phyloP scores from a whole-genome alignment of 1,140 invertebrate species.

The Pollicipes pollicipes region DNA sequence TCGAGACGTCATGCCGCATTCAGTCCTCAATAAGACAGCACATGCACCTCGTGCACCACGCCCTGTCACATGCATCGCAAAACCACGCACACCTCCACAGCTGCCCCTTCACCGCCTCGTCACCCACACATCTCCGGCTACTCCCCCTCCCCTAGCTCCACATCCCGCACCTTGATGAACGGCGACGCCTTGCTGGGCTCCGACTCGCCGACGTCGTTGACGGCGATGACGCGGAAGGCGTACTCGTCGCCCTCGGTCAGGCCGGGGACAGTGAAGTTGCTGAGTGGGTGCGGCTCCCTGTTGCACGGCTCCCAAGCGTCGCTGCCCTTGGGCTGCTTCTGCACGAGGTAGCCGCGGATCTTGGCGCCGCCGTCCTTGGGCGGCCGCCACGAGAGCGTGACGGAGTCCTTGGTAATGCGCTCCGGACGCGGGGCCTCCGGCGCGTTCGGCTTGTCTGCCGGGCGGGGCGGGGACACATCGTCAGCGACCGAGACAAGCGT shows the following conservation, averaged over 20 bases:
- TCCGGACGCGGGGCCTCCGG: constrained; percentile 87
- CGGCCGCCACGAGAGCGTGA: constrained; percentile 86
- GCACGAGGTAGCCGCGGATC: constrained; percentile 83
- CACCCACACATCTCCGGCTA: constrained; percentile 29
- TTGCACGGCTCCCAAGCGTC: constrained; percentile 67
- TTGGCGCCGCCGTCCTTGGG: constrained; percentile 89
- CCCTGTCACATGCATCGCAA: too few relatives aligned
- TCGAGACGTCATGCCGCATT: too few relatives aligned
- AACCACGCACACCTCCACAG: too few relatives aligned
- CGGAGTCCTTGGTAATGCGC: constrained; percentile 85
- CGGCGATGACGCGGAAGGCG: constrained; percentile 84
- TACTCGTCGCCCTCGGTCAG: constrained; percentile 87
- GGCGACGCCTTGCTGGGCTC: constrained; percentile 45
- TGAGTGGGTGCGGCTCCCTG: constrained; percentile 49
- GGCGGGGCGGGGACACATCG: constrained; percentile 22
- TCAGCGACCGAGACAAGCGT: too few relatives aligned
- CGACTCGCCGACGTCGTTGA: constrained; percentile 85
- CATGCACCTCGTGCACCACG: too few relatives aligned
- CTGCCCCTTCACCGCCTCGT: too few relatives aligned
- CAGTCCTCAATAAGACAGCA: too few relatives aligned
- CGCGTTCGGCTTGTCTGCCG: constrained; percentile 59
- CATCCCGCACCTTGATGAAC: constrained; percentile 47
- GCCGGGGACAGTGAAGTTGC: constrained; percentile 62
- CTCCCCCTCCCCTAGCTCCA: constrained; percentile 81
- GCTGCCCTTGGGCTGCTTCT: constrained; percentile 71